Percentiles rank a stretch among this genome's conserved stretches.
Conservation (phyloP, 1,140 invertebrate genomes). For the Drosophila auraria region DNA sequence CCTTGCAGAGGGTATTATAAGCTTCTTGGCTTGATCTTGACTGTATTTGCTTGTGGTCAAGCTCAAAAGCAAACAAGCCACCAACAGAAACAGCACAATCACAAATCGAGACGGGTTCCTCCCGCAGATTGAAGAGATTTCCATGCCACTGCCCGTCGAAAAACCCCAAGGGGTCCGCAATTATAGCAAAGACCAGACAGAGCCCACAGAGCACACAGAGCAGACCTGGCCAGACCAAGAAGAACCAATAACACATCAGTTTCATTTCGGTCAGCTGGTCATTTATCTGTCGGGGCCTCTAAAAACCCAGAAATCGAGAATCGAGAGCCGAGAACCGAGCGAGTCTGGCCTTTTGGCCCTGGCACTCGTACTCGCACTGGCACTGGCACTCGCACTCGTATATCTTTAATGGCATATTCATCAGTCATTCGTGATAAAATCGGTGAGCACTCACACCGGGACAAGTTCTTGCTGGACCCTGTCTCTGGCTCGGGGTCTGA, state of each 20-base stretch:
- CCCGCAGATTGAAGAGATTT: constrained; percentile 25
- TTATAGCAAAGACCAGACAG: constrained; percentile 14
- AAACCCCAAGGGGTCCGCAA: constrained; percentile 45
- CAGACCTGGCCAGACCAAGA: constrained; percentile 9
- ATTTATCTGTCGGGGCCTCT: constrained; percentile 54
- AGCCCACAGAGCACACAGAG: constrained; percentile 2
- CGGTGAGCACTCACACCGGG: constrained; percentile 46
- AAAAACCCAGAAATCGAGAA: constrained; percentile 4
- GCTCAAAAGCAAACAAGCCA: constrained; percentile 16
- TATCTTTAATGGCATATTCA: constrained; percentile 83
- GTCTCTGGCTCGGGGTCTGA: constrained; percentile 16
- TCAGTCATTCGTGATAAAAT: constrained; percentile 82
- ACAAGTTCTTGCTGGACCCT: constrained; percentile 22
- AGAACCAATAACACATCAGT: constrained; percentile 62
- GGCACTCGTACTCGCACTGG: constrained; percentile 29
- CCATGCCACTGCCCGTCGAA: constrained; percentile 17
- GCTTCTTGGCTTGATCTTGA: background rate
- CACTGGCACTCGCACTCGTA: constrained; percentile 53
- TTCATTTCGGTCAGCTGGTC: constrained; percentile 72
- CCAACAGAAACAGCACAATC: constrained; percentile 19
- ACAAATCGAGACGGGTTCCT: constrained; percentile 16
- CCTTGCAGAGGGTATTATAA: too few species aligned
- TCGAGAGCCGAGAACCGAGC: constrained; percentile 10
- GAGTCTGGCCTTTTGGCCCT: constrained; percentile 17
- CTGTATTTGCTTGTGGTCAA: constrained; percentile 8